Evolutionary conservation across 2,888 invertebrate species (phyloP).

Genomic region (Trachelus iudaicus): DNA sequence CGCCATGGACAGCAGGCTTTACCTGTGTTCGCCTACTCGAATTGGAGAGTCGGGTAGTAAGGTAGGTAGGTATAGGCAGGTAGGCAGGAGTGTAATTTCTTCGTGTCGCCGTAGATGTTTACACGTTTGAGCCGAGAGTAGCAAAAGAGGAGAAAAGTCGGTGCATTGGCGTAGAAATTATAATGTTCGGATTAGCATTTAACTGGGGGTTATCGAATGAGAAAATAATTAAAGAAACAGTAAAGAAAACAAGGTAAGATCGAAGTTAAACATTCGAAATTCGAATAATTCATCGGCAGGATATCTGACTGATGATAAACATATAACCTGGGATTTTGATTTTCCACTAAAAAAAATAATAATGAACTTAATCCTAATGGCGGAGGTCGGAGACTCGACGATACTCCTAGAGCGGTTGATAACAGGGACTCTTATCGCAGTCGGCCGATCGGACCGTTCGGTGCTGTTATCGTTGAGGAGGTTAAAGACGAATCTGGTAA

Average conservation of each 20-base stretch:
- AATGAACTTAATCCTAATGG: not conserved
- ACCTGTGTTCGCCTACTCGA: slow-evolving; percentile 1
- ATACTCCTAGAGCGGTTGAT: not conserved
- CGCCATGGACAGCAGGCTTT: not conserved
- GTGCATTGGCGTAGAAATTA: slow-evolving; percentile 17
- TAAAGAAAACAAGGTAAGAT: not conserved
- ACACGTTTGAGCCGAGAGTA: slow-evolving; percentile 36
- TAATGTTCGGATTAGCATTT: not conserved
- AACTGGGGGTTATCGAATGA: not conserved
- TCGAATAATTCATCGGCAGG: not conserved
- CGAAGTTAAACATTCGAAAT: not conserved
- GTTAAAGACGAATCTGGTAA: not conserved
- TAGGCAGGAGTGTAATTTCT: slow-evolving; percentile 35
- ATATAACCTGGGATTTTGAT: not conserved
- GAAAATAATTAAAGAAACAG: not conserved
- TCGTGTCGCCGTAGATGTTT: slow-evolving; percentile 45
- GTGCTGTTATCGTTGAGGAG: not conserved
- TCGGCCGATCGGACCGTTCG: not conserved
- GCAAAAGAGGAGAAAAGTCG: slow-evolving; percentile 34
- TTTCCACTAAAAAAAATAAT: not conserved
- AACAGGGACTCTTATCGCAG: not conserved
- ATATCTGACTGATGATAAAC: not conserved
- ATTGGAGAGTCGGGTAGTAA: not conserved
- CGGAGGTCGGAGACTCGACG: not conserved
- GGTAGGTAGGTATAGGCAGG: slow-evolving; percentile 11